Conservation (phyloP, 1,140 invertebrate genomes). For the Geopemphigus sp. region DNA sequence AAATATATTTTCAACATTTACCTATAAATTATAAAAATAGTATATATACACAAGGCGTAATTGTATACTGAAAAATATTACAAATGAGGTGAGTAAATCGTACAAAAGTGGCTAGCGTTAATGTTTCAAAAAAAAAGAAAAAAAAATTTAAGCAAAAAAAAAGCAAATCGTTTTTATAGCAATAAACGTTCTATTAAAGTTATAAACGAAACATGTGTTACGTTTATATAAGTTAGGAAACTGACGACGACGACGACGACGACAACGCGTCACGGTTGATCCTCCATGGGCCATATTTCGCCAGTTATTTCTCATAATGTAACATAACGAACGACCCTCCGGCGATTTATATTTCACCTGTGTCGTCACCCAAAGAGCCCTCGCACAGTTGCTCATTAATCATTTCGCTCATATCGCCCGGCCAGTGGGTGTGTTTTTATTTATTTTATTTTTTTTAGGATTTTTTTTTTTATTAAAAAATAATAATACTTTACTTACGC, state of each 20-base stretch:
- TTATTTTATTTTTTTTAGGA: slow-evolving; percentile 1
- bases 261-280: neutral
- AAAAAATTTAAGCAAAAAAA: too few relatives aligned
- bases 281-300: slow-evolving; percentile 29
- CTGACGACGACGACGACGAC: neutral
- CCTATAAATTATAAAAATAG: too few relatives aligned
- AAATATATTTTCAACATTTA: too few relatives aligned
- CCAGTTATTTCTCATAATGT: slow-evolving; percentile 33
- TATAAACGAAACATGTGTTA: slow-evolving; percentile 40
- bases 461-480: slow-evolving; percentile 39
- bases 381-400: slow-evolving; percentile 32
- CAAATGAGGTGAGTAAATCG: too few relatives aligned
- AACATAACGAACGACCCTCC: slow-evolving; percentile 19
- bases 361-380: slow-evolving; percentile 28
- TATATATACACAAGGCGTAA: too few relatives aligned
- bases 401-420: slow-evolving; percentile 6
- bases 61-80: too few relatives aligned
- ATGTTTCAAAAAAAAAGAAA: too few relatives aligned
- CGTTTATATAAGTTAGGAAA: slow-evolving; percentile 21
- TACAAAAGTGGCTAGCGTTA: too few relatives aligned
- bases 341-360: slow-evolving; percentile 39
- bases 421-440: neutral
- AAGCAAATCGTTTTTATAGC: neutral
- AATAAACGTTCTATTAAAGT: slow-evolving; percentile 28
- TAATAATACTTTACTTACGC: slow-evolving; percentile 6